phyloP scores from a whole-genome alignment of 2,797 vertebrate genomes.

The Cygnus olor region DNA sequence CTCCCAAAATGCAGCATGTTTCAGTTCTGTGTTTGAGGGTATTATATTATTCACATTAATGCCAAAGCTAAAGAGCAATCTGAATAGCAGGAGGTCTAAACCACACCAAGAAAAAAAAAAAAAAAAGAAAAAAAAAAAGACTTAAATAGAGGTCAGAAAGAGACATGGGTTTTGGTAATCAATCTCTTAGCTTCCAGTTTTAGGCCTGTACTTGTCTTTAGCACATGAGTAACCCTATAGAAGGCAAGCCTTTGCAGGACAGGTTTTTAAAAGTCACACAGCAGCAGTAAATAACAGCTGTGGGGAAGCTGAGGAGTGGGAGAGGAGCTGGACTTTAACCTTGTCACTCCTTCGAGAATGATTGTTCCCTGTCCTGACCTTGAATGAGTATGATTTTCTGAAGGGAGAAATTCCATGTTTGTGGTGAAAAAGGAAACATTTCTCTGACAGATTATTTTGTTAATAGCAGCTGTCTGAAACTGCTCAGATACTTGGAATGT shows the following conservation, averaged over 20 bases:
- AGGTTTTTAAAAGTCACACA: slow-evolving; percentile 24
- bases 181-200: background rate
- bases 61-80: background rate
- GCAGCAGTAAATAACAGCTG: slow-evolving; percentile 58
- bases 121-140: background rate
- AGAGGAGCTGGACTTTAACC: slow-evolving; percentile 21
- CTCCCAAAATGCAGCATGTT: background rate
- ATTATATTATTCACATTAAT: background rate
- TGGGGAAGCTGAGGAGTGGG: background rate
- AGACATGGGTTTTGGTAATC: background rate
- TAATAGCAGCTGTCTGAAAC: slow-evolving; percentile 47
- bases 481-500: slow-evolving; percentile 23
- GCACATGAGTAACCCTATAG: background rate
- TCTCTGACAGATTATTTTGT: slow-evolving; percentile 30
- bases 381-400: slow-evolving; percentile 36
- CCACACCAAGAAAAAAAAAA: background rate
- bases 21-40: background rate
- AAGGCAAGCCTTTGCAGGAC: background rate
- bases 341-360: slow-evolving; percentile 35
- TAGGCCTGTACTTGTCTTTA: background rate
- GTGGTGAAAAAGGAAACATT: slow-evolving; percentile 30
- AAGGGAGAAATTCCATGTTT: slow-evolving; percentile 45
- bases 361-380: slow-evolving; percentile 42
- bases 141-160: background rate
- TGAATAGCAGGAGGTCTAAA: background rate